Evolutionary conservation across 2,797 vertebrate species (phyloP).

Genomic region (Myioborus melanocephalus): DNA sequence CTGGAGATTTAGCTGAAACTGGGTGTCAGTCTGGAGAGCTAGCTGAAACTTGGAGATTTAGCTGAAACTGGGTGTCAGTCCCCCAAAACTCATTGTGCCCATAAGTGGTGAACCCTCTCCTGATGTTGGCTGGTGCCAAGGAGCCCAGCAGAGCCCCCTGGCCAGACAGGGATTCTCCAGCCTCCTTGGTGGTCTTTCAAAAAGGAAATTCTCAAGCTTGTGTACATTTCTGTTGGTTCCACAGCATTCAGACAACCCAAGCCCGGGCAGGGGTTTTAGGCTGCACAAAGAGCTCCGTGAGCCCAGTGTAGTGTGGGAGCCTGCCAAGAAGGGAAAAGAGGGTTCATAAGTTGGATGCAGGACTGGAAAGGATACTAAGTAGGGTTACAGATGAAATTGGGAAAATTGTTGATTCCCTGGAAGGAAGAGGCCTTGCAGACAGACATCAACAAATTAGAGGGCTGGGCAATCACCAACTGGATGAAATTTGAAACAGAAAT

Average conservation of each 20-base stretch:
- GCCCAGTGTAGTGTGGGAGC: fast-evolving
- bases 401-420: background rate
- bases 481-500: too few species aligned
- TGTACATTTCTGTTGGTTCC: background rate
- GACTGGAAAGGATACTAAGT: background rate
- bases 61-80: too few species aligned
- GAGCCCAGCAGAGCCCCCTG: background rate
- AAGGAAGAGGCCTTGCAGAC: background rate
- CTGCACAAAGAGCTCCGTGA: fast-evolving
- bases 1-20: fast-evolving
- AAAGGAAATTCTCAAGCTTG: background rate
- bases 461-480: background rate
- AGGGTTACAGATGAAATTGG: background rate
- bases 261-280: fast-evolving
- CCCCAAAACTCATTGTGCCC: background rate
- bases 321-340: too few species aligned
- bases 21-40: fast-evolving
- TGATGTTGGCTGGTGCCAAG: too few species aligned
- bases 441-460: background rate
- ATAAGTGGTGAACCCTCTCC: fast-evolving
- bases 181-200: too few species aligned
- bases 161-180: fast-evolving
- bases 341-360: background rate
- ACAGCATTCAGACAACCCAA: background rate
- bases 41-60: too few species aligned